phyloP scores from a whole-genome alignment of 2,113 vertebrate genomes.

The Penelope pileata region DNA sequence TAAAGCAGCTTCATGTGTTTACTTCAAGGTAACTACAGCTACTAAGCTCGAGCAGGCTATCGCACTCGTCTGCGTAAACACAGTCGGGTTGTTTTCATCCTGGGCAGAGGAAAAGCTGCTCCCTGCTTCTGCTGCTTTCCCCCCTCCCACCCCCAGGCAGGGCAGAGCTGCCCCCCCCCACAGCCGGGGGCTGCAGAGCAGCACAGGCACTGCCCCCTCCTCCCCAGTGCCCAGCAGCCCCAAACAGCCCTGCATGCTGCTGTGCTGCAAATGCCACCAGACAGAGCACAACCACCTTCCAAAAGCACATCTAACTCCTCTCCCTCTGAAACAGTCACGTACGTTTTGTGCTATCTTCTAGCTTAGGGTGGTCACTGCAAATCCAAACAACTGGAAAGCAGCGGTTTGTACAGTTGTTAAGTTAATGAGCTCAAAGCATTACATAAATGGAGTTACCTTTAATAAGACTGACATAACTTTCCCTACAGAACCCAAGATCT shows the following conservation, averaged over 20 bases:
- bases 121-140: background rate
- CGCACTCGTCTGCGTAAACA: background rate
- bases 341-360: background rate
- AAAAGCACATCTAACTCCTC: background rate
- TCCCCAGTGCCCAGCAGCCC: background rate
- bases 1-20: background rate
- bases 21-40: background rate
- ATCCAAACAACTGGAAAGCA: background rate
- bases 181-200: background rate
- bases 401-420: background rate
- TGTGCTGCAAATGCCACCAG: background rate
- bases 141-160: background rate
- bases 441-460: background rate
- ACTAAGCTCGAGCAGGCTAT: background rate
- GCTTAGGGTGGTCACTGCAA: background rate
- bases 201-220: background rate
- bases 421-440: background rate
- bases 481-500: constrained; percentile 8
- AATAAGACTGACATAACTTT: background rate
- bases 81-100: background rate
- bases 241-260: background rate
- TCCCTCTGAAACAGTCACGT: background rate
- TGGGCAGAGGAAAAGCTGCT: background rate
- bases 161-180: background rate
- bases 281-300: background rate